phyloP scores from a whole-genome alignment of 2,113 vertebrate species.

The Pseudorhombus dupliciocellatus region DNA sequence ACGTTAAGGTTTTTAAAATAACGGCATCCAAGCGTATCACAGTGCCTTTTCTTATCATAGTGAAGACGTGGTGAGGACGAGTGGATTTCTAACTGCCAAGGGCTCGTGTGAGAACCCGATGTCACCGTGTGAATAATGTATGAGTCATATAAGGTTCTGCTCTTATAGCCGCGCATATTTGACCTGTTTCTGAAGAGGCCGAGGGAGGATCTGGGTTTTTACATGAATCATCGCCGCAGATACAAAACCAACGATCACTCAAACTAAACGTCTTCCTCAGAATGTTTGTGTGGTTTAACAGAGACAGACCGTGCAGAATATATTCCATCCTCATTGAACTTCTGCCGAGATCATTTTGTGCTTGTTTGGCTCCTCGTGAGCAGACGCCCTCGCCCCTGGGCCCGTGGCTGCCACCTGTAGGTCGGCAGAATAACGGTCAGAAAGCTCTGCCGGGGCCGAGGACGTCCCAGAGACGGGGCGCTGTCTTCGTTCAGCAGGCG shows the following conservation, averaged over 20 bases:
- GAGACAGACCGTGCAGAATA: too few species aligned
- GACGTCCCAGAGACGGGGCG: background rate
- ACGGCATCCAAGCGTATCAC: background rate
- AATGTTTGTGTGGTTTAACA: too few species aligned
- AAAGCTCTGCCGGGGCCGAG: background rate
- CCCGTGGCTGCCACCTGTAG: background rate
- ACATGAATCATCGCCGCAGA: background rate
- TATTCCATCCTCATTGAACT: too few species aligned
- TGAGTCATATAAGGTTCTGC: conserved; percentile 32
- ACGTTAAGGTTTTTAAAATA: too few species aligned
- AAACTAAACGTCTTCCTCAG: too few species aligned
- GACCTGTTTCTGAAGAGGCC: conserved; percentile 22
- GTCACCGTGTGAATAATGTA: conserved; percentile 54
- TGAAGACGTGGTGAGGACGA: background rate
- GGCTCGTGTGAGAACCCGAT: conserved; percentile 33
- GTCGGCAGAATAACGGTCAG: background rate
- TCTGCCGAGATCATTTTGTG: too few species aligned
- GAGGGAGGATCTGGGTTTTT: conserved; percentile 5
- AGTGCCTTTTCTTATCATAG: background rate
- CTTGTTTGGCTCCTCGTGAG: background rate
- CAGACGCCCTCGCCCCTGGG: background rate
- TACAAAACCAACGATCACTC: background rate
- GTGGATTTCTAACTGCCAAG: conserved; percentile 9
- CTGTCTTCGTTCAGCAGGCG: too few species aligned
- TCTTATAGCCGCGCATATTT: conserved; percentile 52